Evolutionary conservation across 1,140 invertebrate species (phyloP).

Genomic region (Schlechtendalia chinensis): DNA sequence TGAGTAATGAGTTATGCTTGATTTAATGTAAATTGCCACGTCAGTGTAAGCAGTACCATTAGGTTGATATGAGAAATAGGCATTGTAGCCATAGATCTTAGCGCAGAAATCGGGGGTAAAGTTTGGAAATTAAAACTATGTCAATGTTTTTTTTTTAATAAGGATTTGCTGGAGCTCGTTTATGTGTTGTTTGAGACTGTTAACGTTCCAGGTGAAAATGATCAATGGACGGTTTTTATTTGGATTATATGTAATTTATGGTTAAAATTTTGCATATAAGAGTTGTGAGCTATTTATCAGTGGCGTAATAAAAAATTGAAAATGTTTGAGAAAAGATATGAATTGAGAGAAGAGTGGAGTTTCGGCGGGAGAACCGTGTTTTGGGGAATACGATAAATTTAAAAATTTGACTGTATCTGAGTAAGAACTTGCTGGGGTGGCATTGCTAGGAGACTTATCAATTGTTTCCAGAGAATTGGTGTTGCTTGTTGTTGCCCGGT

Average conservation of each 20-base stretch:
- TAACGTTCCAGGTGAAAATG: slow-evolving; percentile 51
- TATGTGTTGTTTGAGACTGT: slow-evolving; percentile 51
- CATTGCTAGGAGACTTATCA: background rate
- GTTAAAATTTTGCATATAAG: slow-evolving; percentile 30
- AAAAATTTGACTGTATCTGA: background rate
- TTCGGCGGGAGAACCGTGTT: background rate
- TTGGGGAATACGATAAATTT: background rate
- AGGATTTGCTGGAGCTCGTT: slow-evolving; percentile 52
- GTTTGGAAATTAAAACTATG: slow-evolving; percentile 51
- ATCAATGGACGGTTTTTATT: background rate
- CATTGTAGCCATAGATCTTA: slow-evolving; percentile 42
- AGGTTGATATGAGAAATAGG: slow-evolving; percentile 21
- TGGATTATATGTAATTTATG: slow-evolving; percentile 23
- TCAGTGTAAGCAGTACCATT: slow-evolving; percentile 21
- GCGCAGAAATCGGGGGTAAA: slow-evolving; percentile 51
- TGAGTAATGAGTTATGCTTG: slow-evolving; percentile 33
- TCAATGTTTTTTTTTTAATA: slow-evolving; percentile 50
- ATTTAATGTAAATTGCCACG: slow-evolving; percentile 34
- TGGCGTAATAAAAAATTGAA: slow-evolving; percentile 11
- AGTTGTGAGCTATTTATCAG: slow-evolving; percentile 8
- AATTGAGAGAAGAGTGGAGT: background rate
- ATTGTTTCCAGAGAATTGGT: background rate
- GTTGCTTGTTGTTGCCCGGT: background rate
- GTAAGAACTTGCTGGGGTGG: background rate
- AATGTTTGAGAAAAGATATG: background rate